Evolutionary conservation across 2,797 vertebrate species (phyloP).

Genomic region (Psittacula echo): DNA sequence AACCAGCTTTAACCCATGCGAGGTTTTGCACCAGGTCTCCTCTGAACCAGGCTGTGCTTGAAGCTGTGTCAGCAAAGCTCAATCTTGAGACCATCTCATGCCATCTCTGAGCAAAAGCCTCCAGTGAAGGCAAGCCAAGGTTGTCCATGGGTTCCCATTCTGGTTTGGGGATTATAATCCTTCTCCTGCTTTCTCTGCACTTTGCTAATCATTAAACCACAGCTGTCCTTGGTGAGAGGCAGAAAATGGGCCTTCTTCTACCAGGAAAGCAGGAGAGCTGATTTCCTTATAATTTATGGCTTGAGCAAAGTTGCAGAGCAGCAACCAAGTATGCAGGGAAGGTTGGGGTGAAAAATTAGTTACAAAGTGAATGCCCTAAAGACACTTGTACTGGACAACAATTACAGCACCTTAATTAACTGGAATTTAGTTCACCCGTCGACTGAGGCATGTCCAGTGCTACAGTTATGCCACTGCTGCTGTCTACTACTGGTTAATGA

Average conservation of each 20-base stretch:
- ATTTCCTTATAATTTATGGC: slow-evolving; percentile 41
- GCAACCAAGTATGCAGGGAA: slow-evolving; percentile 37
- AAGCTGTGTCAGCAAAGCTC: not conserved
- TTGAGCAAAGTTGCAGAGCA: slow-evolving; percentile 46
- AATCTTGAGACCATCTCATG: not conserved
- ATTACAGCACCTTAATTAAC: slow-evolving; percentile 85
- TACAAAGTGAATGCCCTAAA: slow-evolving; percentile 79
- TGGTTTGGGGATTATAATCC: not conserved
- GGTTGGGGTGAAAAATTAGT: slow-evolving; percentile 77
- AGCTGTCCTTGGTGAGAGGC: rapidly evolving
- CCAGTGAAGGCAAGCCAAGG: not conserved
- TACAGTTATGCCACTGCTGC: slow-evolving; percentile 76
- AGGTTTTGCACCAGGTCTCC: rapidly evolving
- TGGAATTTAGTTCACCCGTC: slow-evolving; percentile 79
- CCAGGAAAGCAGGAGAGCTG: not conserved
- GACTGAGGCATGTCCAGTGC: slow-evolving; percentile 78
- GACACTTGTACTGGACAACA: slow-evolving; percentile 84
- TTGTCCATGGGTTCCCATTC: rapidly evolving
- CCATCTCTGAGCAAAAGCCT: not conserved
- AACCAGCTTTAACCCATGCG: not conserved
- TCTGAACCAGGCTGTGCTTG: not conserved
- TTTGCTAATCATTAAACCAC: not conserved
- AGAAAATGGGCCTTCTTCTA: not conserved
- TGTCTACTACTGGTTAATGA: slow-evolving; percentile 85
- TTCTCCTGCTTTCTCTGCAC: not conserved